Percentiles rank a stretch among this genome's conserved stretches.
Conservation (phyloP, 2,113 vertebrate genomes). For the Rafetus swinhoei region DNA sequence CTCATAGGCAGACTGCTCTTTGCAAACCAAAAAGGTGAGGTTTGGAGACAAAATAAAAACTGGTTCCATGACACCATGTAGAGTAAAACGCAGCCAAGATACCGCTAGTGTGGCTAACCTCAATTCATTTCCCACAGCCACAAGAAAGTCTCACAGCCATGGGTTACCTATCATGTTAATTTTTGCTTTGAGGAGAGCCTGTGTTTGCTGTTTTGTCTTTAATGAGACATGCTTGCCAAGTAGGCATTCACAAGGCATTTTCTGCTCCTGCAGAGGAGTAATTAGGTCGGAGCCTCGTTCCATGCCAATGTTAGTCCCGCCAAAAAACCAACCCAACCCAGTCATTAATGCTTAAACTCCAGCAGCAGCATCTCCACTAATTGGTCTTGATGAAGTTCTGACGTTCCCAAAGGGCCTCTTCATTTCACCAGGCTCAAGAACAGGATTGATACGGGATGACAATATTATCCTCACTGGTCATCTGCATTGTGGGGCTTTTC, state of each 20-base stretch:
- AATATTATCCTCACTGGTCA: conserved; percentile 74
- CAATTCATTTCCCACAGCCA: conserved; percentile 77
- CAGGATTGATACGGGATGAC: conserved; percentile 72
- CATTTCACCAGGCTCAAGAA: conserved; percentile 77
- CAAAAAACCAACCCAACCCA: conserved; percentile 80
- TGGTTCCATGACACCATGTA: conserved; percentile 38
- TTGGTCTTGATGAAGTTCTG: conserved; percentile 83
- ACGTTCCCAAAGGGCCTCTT: conserved; percentile 80
- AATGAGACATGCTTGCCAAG: conserved; percentile 87
- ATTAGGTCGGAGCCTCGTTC: conserved; percentile 85
- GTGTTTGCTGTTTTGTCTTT: conserved; percentile 76
- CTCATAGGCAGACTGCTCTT: conserved; percentile 34
- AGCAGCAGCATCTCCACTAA: conserved; percentile 82
- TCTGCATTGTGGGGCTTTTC: conserved; percentile 50
- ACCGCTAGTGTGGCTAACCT: conserved; percentile 48
- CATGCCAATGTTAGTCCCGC: conserved; percentile 78
- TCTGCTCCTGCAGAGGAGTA: conserved; percentile 82
- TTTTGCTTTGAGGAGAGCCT: conserved; percentile 79
- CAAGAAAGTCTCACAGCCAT: conserved; percentile 75
- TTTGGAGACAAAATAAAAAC: conserved; percentile 55
- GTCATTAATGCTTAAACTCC: conserved; percentile 82
- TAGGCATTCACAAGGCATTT: conserved; percentile 82
- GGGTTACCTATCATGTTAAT: conserved; percentile 83
- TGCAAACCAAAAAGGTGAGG: conserved; percentile 42
- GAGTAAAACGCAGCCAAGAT: conserved; percentile 52